phyloP scores from a whole-genome alignment of 1,140 invertebrate species.

The Eciton burchellii region DNA sequence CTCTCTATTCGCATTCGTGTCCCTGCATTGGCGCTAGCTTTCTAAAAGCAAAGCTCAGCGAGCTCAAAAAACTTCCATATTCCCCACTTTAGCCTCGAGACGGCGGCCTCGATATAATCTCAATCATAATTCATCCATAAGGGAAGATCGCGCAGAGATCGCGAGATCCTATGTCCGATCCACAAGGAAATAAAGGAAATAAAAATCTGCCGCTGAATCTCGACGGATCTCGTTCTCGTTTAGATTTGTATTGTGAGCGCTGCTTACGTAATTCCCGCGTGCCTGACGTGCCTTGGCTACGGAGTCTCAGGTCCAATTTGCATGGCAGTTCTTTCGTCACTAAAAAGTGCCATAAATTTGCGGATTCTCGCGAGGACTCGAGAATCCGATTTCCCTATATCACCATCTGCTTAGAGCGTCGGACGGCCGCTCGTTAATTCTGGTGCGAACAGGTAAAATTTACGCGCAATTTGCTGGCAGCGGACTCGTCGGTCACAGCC shows the following conservation, averaged over 20 bases:
- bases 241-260: background rate
- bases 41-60: too few relatives aligned
- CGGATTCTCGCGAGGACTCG: conserved; percentile 4
- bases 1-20: too few relatives aligned
- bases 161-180: background rate
- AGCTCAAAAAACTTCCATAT: background rate
- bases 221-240: background rate
- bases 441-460: conserved; percentile 73
- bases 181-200: background rate
- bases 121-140: background rate
- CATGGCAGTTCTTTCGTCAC: conserved; percentile 47
- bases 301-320: conserved; percentile 24
- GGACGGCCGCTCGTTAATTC: conserved; percentile 64
- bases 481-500: conserved; percentile 52
- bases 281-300: conserved; percentile 20
- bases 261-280: conserved; percentile 4
- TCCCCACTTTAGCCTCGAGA: background rate
- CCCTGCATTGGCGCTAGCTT: too few relatives aligned
- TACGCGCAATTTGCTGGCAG: conserved; percentile 72
- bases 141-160: background rate
- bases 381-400: conserved; percentile 43
- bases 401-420: conserved; percentile 53
- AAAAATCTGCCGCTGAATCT: conserved; percentile 5
- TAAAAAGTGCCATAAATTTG: conserved; percentile 45
- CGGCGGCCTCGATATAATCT: background rate